A percentile compares a stretch with the other conserved stretches of the same genome.
phyloP scores from a whole-genome alignment of 2,113 vertebrate species.

The Malurus elegans region DNA sequence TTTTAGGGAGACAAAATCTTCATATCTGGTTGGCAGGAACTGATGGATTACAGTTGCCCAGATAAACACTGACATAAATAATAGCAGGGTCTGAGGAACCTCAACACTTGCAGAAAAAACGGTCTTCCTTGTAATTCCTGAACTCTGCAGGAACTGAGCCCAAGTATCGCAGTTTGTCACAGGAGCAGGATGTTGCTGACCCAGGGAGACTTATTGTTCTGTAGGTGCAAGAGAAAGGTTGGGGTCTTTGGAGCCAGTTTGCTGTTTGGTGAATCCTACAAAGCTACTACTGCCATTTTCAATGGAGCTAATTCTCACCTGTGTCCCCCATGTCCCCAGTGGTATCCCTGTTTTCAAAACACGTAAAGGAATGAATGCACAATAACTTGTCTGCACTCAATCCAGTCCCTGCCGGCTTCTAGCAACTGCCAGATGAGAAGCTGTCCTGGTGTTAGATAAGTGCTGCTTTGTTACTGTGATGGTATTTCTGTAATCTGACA shows the following conservation, averaged over 20 bases:
- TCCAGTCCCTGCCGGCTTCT: background rate
- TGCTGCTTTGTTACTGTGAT: background rate
- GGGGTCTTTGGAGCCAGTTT: background rate
- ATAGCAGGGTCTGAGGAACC: background rate
- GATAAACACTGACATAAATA: background rate
- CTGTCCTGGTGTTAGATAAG: background rate
- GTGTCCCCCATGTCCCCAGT: background rate
- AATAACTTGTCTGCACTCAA: background rate
- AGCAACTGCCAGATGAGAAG: slow-evolving; percentile 5
- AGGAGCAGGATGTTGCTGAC: background rate
- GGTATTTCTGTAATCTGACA: background rate
- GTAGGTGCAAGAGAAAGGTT: background rate
- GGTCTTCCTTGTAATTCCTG: background rate
- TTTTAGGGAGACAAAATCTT: background rate
- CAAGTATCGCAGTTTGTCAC: background rate
- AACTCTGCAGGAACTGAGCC: background rate
- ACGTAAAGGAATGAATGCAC: background rate
- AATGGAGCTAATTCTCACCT: background rate
- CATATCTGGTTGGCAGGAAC: background rate
- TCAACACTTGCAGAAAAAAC: background rate
- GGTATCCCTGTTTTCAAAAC: background rate
- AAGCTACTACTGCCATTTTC: background rate
- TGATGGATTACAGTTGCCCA: background rate
- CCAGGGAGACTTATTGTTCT: background rate
- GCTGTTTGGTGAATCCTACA: background rate